A percentile compares a stretch with the other conserved stretches of the same genome.
Evolutionary conservation across 2,888 invertebrate genomes (phyloP).

Genomic region (Drosophila mimetica): DNA sequence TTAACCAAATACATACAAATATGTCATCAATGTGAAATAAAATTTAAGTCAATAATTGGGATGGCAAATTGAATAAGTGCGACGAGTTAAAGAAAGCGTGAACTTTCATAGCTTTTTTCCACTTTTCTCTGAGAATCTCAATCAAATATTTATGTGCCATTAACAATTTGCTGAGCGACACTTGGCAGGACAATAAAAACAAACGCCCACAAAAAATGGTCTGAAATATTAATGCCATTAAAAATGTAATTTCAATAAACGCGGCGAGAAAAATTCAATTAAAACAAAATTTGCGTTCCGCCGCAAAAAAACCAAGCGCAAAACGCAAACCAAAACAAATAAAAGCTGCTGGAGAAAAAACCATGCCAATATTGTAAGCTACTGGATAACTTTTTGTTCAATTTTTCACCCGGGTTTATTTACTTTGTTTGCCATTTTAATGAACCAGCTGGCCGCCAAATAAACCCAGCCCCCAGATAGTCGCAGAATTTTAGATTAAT

Average conservation of each 20-base stretch:
- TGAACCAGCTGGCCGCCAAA: conserved; percentile 51
- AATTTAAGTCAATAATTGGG: conserved; percentile 3
- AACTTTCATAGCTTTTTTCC: neutral
- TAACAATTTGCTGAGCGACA: conserved; percentile 45
- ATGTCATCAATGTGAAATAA: conserved; percentile 11
- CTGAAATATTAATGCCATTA: conserved; percentile 61
- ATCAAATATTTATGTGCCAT: conserved; percentile 46
- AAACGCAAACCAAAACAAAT: conserved; percentile 16
- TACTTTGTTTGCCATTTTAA: conserved; percentile 57
- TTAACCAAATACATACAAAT: conserved; percentile 12
- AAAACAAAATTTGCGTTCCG: conserved; percentile 42
- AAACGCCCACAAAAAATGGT: conserved; percentile 21
- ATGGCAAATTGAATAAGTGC: conserved; percentile 4
- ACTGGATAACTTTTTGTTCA: conserved; percentile 17
- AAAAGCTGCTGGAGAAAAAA: conserved; percentile 6
- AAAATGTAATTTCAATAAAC: conserved; percentile 68
- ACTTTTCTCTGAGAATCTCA: neutral
- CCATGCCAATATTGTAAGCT: conserved; percentile 24
- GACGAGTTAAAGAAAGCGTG: neutral
- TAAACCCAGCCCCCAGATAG: conserved; percentile 15
- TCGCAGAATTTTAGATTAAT: conserved; percentile 41
- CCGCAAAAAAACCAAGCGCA: conserved; percentile 14
- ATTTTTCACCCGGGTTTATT: conserved; percentile 24
- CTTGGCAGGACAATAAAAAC: conserved; percentile 33
- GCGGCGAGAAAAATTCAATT: conserved; percentile 63